Percentiles rank a stretch among this genome's conserved stretches.
Evolutionary conservation across 1,140 invertebrate species (phyloP).

Genomic region (Campoletis sonorensis): DNA sequence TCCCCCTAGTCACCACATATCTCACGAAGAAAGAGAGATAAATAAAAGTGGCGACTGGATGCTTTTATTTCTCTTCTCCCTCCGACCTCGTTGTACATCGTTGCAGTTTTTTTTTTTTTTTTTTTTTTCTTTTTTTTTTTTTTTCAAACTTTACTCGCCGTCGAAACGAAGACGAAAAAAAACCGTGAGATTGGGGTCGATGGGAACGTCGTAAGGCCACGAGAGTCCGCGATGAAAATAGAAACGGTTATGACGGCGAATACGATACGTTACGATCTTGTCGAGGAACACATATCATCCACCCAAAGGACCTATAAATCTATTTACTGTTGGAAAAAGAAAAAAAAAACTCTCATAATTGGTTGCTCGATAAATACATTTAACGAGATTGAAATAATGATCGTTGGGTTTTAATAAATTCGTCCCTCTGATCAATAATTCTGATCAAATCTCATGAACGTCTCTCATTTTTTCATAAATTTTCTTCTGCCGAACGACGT

Average conservation of each 20-base stretch:
- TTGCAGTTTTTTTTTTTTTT: neutral
- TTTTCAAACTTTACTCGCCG: neutral
- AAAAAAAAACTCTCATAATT: no score
- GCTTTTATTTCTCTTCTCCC: neutral
- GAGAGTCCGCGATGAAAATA: slow-evolving; percentile 3
- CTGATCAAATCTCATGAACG: no score
- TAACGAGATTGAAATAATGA: no score
- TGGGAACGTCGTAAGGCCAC: slow-evolving; percentile 16
- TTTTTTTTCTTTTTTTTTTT: neutral
- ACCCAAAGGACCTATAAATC: neutral
- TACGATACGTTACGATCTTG: neutral
- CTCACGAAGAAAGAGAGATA: neutral
- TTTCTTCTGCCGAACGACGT: no score
- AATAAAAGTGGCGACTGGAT: neutral
- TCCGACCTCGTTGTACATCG: neutral
- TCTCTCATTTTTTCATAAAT: no score
- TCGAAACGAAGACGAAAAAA: slow-evolving; percentile 8
- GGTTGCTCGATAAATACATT: no score
- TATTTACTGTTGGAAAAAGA: neutral
- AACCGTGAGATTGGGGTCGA: slow-evolving; percentile 23
- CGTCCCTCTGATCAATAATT: no score
- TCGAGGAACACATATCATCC: neutral
- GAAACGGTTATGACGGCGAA: slow-evolving; percentile 10
- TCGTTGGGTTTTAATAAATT: no score
- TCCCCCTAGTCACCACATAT: neutral